Evolutionary conservation across 1,140 invertebrate genomes (phyloP).

Genomic region (Tachypleus tridentatus): DNA sequence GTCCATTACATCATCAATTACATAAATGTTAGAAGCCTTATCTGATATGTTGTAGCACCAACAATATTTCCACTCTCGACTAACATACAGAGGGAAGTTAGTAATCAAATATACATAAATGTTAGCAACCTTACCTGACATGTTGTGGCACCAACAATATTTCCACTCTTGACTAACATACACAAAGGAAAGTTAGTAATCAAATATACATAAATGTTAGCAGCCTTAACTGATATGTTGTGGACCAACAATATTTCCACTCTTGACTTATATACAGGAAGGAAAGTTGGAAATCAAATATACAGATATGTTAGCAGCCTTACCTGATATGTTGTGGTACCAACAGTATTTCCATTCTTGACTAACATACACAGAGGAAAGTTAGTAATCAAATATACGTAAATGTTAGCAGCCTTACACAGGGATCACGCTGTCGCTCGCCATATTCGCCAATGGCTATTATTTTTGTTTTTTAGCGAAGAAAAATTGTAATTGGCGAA

Average conservation of each 20-base stretch:
- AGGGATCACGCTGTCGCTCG: no score
- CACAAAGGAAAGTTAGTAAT: constrained; percentile 75
- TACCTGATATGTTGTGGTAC: constrained; percentile 64
- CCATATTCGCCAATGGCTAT: no score
- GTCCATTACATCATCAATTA: constrained; percentile 27
- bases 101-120: no score
- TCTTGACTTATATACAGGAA: no score
- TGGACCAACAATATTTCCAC: no score
- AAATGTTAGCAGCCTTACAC: constrained; percentile 24
- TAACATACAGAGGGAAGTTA: not conserved
- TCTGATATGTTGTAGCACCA: not conserved
- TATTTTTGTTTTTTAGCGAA: no score
- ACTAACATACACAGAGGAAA: constrained; percentile 59
- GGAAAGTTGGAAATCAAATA: not conserved
- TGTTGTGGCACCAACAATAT: constrained; percentile 63
- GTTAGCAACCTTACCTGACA: constrained; percentile 45
- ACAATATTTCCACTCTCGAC: not conserved
- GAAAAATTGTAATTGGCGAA: no score
- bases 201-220: no score
- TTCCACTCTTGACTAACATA: constrained; percentile 64
- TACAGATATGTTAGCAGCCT: not conserved
- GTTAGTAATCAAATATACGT: not conserved
- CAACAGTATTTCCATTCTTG: constrained; percentile 61
- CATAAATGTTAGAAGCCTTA: constrained; percentile 35
- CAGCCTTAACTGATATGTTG: no score